phyloP scores from a whole-genome alignment of 2,113 vertebrate genomes.

The Salvelinus namaycush region DNA sequence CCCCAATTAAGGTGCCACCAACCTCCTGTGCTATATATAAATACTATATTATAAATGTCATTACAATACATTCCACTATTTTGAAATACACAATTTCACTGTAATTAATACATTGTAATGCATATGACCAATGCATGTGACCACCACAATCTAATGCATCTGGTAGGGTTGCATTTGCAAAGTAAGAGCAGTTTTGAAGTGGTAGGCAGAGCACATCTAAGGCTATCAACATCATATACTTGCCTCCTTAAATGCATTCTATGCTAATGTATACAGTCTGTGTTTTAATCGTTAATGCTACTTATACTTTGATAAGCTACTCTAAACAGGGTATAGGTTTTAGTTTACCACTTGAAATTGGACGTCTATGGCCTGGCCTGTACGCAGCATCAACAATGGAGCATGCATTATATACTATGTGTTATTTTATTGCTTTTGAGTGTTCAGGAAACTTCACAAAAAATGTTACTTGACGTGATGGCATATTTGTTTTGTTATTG shows the following conservation, averaged over 20 bases:
- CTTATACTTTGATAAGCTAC: constrained; percentile 33
- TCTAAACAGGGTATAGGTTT: constrained; percentile 30
- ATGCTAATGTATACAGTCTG: constrained; percentile 31
- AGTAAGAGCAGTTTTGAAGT: background rate
- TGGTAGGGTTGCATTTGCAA: background rate
- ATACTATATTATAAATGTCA: too few relatives aligned
- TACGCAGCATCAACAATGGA: constrained; percentile 16
- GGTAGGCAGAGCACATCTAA: background rate
- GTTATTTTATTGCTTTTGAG: too few relatives aligned
- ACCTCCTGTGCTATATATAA: too few relatives aligned
- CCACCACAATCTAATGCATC: background rate
- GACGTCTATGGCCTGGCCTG: background rate
- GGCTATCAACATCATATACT: constrained; percentile 20
- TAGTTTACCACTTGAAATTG: constrained; percentile 27
- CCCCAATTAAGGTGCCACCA: too few relatives aligned
- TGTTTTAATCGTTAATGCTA: constrained; percentile 37
- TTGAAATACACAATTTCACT: background rate
- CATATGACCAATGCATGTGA: background rate
- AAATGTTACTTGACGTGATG: too few relatives aligned
- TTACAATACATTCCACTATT: background rate
- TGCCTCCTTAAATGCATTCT: constrained; percentile 18
- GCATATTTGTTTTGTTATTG: too few relatives aligned
- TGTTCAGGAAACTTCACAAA: too few relatives aligned
- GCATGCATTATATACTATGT: background rate
- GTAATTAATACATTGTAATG: background rate